Evolutionary conservation across 2,113 vertebrate species (phyloP), one percentile per base, ranked within the genome.

Genomic region (Lucifuga dentata): DNA sequence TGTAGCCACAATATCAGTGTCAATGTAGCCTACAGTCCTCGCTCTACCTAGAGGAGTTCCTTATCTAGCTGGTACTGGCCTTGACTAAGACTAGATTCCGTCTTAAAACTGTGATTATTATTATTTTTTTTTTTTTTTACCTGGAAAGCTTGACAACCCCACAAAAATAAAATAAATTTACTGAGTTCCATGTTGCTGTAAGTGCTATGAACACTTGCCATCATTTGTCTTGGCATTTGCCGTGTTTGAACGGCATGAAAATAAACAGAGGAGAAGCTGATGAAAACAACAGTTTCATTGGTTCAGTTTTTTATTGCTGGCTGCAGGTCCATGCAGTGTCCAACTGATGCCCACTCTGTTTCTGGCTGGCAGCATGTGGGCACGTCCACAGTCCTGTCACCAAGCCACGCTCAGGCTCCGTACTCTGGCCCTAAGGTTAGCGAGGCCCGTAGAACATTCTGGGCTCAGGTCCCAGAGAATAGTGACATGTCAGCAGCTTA

Each of bases 401-500:
- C 46, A 29, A 75, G 52, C 72, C 53, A 23, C 19, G 46, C 59
- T 71, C 80, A 49, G 79, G 65, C 86, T 77, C 81, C 38, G 24
- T 50, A 72, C 74, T 73, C 76, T 86, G 85, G 84, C 86, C 81
- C 86, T 68, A 81, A 91, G 87, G 86, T 90, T 91, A 63, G 85
- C 79, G n/a, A 35, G 72, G 52, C 60, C 85, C 78, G 88, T 90
- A 83, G 93, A 93, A 92, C 89, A 75, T 92, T 93, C 91, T 93
- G 91, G 91, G 90, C 89, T 88, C 63, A 49, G 82, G 88, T 89
- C 91, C 92, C 89, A 90, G 81, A 83, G 82, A 92, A 93, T 91
- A 92, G 85, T 92, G 91, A 87, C 86, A 83, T 90, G 92, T 93
- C 92, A 94, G 92, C 92, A 94, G 86, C 83, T 87, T 81, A 86